Evolutionary conservation across 2,113 vertebrate species (phyloP).

Genomic region (Crotalus viridis): DNA sequence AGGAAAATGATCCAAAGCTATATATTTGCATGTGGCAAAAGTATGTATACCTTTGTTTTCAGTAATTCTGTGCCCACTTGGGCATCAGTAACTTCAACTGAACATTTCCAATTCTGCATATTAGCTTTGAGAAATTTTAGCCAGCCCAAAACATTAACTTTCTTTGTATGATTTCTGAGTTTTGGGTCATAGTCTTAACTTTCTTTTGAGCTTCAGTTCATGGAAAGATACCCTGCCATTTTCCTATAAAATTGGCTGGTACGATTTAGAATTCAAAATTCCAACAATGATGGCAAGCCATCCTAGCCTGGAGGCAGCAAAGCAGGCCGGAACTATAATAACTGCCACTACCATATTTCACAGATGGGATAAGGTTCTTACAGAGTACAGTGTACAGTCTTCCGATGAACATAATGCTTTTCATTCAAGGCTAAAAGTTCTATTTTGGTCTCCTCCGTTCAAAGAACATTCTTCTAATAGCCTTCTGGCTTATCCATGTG

Average conservation of each 20-base stretch:
- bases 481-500: background rate
- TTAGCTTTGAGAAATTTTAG: background rate
- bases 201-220: too few species aligned
- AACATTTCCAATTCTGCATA: background rate
- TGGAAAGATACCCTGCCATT: too few species aligned
- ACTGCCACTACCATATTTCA: background rate
- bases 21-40: background rate
- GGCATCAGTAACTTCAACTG: background rate
- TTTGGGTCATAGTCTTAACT: too few species aligned
- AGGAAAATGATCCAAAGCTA: background rate
- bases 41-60: background rate
- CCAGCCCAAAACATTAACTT: background rate
- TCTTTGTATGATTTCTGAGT: background rate
- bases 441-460: background rate
- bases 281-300: background rate
- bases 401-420: background rate
- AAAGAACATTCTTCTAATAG: background rate
- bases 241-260: too few species aligned
- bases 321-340: background rate
- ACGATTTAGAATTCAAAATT: background rate
- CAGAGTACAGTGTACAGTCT: background rate
- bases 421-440: background rate
- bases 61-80: background rate
- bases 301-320: background rate
- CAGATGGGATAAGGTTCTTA: background rate